A percentile compares a stretch with the other conserved stretches of the same genome.
Conservation (phyloP, 2,797 vertebrate genomes). For the Lates japonicus region DNA sequence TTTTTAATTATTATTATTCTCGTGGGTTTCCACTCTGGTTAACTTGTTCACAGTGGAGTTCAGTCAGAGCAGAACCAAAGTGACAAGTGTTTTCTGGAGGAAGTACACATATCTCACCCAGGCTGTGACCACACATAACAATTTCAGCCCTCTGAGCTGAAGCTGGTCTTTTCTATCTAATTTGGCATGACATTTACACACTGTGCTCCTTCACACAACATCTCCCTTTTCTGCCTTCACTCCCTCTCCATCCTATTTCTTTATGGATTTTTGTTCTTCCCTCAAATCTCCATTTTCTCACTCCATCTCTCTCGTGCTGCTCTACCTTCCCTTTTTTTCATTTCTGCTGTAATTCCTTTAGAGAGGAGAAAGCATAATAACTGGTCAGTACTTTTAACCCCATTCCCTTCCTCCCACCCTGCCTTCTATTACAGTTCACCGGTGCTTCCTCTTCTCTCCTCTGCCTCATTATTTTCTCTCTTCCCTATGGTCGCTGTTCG, state of each 20-base stretch:
- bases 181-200: slow-evolving; percentile 69
- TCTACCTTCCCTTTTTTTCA: background rate
- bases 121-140: slow-evolving; percentile 67
- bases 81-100: slow-evolving; percentile 76
- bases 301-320: no score
- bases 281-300: slow-evolving; percentile 7
- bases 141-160: slow-evolving; percentile 60
- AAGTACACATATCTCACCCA: slow-evolving; percentile 62
- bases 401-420: slow-evolving; percentile 15
- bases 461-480: slow-evolving; percentile 50
- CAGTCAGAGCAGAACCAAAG: slow-evolving; percentile 65
- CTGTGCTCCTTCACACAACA: slow-evolving; percentile 44
- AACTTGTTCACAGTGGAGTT: slow-evolving; percentile 51
- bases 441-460: slow-evolving; percentile 16
- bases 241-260: slow-evolving; percentile 29
- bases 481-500: slow-evolving; percentile 13
- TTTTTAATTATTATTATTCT: slow-evolving; percentile 13
- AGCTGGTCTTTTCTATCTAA: slow-evolving; percentile 68
- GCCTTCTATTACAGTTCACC: slow-evolving; percentile 15
- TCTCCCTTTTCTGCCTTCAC: slow-evolving; percentile 29
- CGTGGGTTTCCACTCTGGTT: slow-evolving; percentile 54
- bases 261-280: slow-evolving; percentile 27
- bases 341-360: slow-evolving; percentile 15
- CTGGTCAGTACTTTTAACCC: slow-evolving; percentile 45
- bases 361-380: slow-evolving; percentile 39